Evolutionary conservation across 2,888 invertebrate species (phyloP).

Genomic region (Azorinus chamasolen): DNA sequence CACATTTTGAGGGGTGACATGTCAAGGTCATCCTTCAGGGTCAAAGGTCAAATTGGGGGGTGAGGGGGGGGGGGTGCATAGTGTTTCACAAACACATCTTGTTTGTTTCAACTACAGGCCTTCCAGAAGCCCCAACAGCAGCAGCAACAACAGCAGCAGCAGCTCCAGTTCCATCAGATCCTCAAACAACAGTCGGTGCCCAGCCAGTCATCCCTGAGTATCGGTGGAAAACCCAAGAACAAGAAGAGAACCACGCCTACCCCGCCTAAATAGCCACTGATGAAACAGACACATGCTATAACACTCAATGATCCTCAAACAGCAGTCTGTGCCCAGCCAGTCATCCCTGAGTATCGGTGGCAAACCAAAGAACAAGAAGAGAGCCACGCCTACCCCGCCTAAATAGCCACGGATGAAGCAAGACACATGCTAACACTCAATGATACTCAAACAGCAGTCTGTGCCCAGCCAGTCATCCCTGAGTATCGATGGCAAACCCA

Average conservation of each 20-base stretch:
- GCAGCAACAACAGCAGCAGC: conserved; percentile 73
- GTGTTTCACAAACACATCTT: too few species aligned
- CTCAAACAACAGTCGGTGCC: conserved; percentile 57
- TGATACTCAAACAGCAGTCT: too few species aligned
- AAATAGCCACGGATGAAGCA: conserved; percentile 63
- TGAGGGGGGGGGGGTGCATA: too few species aligned
- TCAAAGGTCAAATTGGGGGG: too few species aligned
- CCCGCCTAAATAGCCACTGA: conserved; percentile 71
- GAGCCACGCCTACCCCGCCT: conserved; percentile 80
- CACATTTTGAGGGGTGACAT: too few species aligned
- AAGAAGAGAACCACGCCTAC: conserved; percentile 81
- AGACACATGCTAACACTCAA: background rate
- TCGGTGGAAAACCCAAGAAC: conserved; percentile 75
- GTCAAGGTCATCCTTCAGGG: too few species aligned
- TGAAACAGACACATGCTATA: too few species aligned
- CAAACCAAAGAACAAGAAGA: conserved; percentile 80
- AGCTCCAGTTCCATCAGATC: conserved; percentile 63
- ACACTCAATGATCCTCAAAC: background rate
- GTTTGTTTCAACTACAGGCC: conserved; percentile 59
- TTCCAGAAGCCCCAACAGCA: conserved; percentile 73
- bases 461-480: conserved; percentile 16
- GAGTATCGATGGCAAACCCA: conserved; percentile 68
- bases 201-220: conserved; percentile 23
- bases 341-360: conserved; percentile 34
- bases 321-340: conserved; percentile 6